Percentiles rank a stretch among this genome's conserved stretches.
Evolutionary conservation across 2,797 vertebrate genomes (phyloP).

Genomic region (Scarus forsteni): DNA sequence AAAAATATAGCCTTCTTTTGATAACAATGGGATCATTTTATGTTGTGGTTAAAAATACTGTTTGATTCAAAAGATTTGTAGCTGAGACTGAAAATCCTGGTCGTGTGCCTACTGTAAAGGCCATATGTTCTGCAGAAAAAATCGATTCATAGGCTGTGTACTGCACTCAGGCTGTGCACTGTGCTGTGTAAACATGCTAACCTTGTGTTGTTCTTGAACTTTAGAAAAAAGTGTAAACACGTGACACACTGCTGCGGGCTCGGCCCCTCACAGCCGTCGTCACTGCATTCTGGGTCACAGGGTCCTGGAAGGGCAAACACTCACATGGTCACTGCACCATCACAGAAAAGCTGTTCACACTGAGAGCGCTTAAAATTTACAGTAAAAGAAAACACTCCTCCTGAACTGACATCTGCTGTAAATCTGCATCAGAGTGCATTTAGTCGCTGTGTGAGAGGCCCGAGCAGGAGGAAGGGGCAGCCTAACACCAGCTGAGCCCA

Average conservation of each 20-base stretch:
- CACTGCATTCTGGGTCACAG: slow-evolving; percentile 94
- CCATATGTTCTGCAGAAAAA: not conserved
- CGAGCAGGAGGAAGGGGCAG: slow-evolving; percentile 2
- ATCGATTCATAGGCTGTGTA: not conserved
- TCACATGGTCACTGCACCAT: slow-evolving; percentile 41
- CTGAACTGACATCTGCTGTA: not conserved
- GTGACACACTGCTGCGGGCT: slow-evolving; percentile 93
- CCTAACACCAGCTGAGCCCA: slow-evolving; percentile 19
- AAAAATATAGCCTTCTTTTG: too few relatives aligned
- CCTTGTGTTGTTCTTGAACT: slow-evolving; percentile 96
- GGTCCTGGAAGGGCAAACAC: slow-evolving; percentile 82
- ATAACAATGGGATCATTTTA: too few relatives aligned
- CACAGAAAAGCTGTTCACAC: slow-evolving; percentile 12
- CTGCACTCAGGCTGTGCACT: not conserved
- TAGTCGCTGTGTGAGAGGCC: slow-evolving; percentile 26
- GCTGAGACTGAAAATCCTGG: too few relatives aligned
- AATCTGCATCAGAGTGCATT: slow-evolving; percentile 24
- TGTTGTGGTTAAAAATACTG: too few relatives aligned
- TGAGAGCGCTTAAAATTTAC: slow-evolving; percentile 1
- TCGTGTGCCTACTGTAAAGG: not conserved
- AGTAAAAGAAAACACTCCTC: not conserved
- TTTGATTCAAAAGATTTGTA: too few relatives aligned
- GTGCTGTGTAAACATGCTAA: slow-evolving; percentile 61
- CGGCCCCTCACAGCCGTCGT: slow-evolving; percentile 94
- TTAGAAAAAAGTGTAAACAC: slow-evolving; percentile 93